phyloP scores from a whole-genome alignment of 2,888 invertebrate species.

The Podotricha telesiphe region DNA sequence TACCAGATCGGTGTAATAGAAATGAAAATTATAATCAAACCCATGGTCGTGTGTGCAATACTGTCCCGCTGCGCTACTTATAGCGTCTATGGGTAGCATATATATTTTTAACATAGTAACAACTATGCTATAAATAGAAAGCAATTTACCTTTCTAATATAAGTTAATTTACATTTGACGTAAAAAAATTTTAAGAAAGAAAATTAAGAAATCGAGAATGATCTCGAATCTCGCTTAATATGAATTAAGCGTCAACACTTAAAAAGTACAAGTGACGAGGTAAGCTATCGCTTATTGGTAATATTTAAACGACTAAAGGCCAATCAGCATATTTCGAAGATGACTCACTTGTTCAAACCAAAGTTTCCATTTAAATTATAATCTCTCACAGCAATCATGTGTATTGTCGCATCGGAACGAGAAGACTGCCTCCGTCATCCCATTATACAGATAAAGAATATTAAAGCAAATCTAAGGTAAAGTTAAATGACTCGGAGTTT shows the following conservation, averaged over 20 bases:
- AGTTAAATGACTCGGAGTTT: conserved; percentile 78
- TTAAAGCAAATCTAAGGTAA: conserved; percentile 79
- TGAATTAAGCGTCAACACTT: conserved; percentile 14
- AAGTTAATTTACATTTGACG: not conserved
- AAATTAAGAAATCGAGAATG: no score
- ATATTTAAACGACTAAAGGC: conserved; percentile 51
- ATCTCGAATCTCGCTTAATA: no score
- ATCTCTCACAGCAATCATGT: conserved; percentile 77
- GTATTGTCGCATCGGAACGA: conserved; percentile 75
- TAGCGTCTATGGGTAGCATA: no score
- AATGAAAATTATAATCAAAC: no score
- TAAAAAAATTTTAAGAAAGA: conserved; percentile 3
- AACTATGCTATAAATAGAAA: no score
- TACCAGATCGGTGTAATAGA: no score
- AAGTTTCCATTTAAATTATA: conserved; percentile 75
- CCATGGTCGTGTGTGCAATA: no score
- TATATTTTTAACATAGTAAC: no score
- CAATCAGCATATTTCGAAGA: conserved; percentile 68
- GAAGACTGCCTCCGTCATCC: conserved; percentile 71
- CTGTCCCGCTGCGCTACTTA: not conserved
- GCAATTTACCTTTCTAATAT: no score
- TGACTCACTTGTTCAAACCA: conserved; percentile 69
- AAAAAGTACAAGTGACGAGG: conserved; percentile 18
- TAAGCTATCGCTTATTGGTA: conserved; percentile 17
- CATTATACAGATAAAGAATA: conserved; percentile 77